Conservation (phyloP, 2,888 invertebrate genomes). For the Tineola bisselliella region DNA sequence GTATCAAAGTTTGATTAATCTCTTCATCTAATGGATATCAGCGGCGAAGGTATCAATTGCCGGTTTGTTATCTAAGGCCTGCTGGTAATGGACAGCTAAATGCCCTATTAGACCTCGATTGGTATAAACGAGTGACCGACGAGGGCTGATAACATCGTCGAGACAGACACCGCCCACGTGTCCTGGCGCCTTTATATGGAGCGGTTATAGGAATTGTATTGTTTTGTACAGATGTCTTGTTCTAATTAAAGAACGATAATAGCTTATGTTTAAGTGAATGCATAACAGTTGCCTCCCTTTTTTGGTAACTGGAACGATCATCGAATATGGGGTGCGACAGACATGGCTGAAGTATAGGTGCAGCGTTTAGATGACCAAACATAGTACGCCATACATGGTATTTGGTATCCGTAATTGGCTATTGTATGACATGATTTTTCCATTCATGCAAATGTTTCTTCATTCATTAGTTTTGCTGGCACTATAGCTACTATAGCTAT, state of each 20-base stretch:
- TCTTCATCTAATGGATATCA: constrained; percentile 10
- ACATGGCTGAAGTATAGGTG: constrained; percentile 22
- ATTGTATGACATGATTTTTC: neutral
- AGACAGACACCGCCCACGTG: constrained; percentile 23
- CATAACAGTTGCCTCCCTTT: constrained; percentile 15
- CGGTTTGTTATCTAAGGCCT: neutral
- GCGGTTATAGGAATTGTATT: neutral
- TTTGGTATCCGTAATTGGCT: neutral
- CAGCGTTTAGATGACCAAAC: constrained; percentile 13
- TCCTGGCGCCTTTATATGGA: neutral
- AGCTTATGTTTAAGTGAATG: too few relatives aligned
- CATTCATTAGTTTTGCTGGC: too few relatives aligned
- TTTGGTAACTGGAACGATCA: constrained; percentile 35
- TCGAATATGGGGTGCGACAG: constrained; percentile 25
- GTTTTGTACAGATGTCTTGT: neutral
- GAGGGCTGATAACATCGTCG: constrained; percentile 26
- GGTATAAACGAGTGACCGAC: constrained; percentile 36
- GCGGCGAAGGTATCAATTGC: constrained; percentile 16
- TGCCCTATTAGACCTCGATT: constrained; percentile 35
- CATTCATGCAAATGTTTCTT: neutral
- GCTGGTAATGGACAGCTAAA: constrained; percentile 49
- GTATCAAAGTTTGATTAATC: neutral
- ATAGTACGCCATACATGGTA: neutral
- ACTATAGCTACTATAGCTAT: too few relatives aligned
- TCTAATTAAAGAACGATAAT: too few relatives aligned